phyloP scores from a whole-genome alignment of 92 coral and sea anemone genomes.

The Heteractis magnifica region DNA sequence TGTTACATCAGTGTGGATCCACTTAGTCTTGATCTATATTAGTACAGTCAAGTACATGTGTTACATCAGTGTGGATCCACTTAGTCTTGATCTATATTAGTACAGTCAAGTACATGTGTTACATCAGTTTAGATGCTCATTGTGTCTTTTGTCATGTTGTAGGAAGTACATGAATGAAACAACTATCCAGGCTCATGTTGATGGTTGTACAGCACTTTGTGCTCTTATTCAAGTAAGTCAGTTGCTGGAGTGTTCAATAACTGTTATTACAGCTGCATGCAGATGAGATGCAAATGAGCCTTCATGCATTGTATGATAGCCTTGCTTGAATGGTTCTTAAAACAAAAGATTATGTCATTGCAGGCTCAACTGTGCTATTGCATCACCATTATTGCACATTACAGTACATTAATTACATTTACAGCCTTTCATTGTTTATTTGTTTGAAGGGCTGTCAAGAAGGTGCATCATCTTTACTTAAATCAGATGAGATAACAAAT shows the following conservation, averaged over 20 bases:
- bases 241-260: background rate
- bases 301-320: too few relatives aligned
- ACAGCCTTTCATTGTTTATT: background rate
- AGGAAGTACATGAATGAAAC: constrained; percentile 75
- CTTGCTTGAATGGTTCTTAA: too few relatives aligned
- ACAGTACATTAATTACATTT: background rate
- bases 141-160: constrained; percentile 4
- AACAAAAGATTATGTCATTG: too few relatives aligned
- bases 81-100: too few relatives aligned
- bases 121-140: background rate
- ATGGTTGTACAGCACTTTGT: constrained; percentile 86
- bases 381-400: background rate
- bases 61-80: too few relatives aligned
- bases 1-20: too few relatives aligned
- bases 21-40: too few relatives aligned
- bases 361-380: too few relatives aligned
- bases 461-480: constrained; percentile 73
- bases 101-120: too few relatives aligned
- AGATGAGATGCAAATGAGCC: too few relatives aligned
- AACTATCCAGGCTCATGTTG: constrained; percentile 64
- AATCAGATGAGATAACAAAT: constrained; percentile 68
- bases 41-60: too few relatives aligned
- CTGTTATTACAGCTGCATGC: too few relatives aligned
- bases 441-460: constrained; percentile 75
- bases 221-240: constrained; percentile 76